These are phyloP conservation scores for Camponotus pennsylvanicus DNA, from an alignment of 1,140 invertebrate genomes.

Conservation along the genomic window DNA sequence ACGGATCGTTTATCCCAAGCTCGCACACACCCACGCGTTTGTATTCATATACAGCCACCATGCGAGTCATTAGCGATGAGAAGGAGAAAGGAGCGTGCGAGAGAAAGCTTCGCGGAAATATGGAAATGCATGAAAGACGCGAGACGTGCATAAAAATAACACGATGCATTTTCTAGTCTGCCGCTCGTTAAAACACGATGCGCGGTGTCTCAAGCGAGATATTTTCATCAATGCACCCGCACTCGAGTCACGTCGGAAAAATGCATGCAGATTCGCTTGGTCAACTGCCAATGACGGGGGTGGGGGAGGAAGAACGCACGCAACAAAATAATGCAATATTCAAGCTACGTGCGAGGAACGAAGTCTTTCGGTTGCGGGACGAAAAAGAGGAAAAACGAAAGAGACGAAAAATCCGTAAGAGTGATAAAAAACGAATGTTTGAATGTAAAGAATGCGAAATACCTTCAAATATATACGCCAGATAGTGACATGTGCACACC, in stretches of 20 bases:
- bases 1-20: constrained; percentile 20
- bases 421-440: constrained; percentile 15
- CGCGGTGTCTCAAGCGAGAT: constrained; percentile 23
- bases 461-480: constrained; percentile 39
- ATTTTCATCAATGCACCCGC: constrained; percentile 43
- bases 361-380: neutral
- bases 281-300: neutral
- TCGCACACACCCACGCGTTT: neutral
- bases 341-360: neutral
- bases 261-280: constrained; percentile 11
- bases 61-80: constrained; percentile 30
- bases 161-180: constrained; percentile 39
- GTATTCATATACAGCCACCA: neutral
- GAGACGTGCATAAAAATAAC: constrained; percentile 37
- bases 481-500: constrained; percentile 1
- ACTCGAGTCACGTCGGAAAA: constrained; percentile 22
- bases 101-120: constrained; percentile 37
- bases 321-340: neutral
- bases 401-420: neutral
- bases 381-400: neutral
- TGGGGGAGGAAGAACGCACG: neutral
- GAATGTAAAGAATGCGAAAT: constrained; percentile 2
- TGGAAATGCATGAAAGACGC: constrained; percentile 38
- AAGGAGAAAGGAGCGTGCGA: neutral
- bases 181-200: neutral